Base-by-base conservation (phyloP, 2,888 invertebrate species). In the Andrena haemorrhoa region DNA sequence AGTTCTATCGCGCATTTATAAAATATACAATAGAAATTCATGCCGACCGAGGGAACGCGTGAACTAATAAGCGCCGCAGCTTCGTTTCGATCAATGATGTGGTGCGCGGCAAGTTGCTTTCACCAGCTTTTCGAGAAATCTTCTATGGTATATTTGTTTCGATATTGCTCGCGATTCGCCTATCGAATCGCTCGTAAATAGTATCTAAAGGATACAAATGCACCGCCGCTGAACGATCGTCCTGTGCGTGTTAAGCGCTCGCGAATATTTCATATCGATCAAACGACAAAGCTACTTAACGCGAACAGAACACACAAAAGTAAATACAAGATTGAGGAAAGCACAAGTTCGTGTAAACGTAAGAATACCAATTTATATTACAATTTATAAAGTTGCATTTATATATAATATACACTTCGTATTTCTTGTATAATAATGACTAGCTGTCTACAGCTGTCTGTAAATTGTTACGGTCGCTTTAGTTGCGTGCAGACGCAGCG, bases 391-490 rank as follows among this genome's bases (percentile, higher is more conserved):
- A 69, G n/a, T 73, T 78, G 56, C 41, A 75, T 68, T 70, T 72
- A 65, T 73, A 70, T 82, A 69, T 58, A 78, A 64, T 26, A 33
- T 83, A 58, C 71, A 72, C 75, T 75, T 65, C 58, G 49, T 64
- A 53, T 20, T 77, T 75, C 70, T 66, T 26, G 41, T 78, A 75
- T 66, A 64, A 31, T 60, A 77, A 47, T 74, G 79, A 86, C 75
- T 85, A 83, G 76, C 79, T 79, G 74, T 76, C 60, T 82, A 72
- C 69, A 87, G 79, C 83, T 87, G 83, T 82, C 75, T n/a, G 58
- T 47, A 53, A 41, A 35, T 68, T 16, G 0, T 70, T 85, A 83
- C 73, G 75, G 73, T 75, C 81, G 35, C 64, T 41, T 56, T 23
- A 41, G 10, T 75, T 26, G 23, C 47, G 49, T 33, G 12, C 69